These are phyloP conservation scores for Apteryx owenii DNA, from an alignment of 2,113 vertebrate species.

Conservation along the genomic window DNA sequence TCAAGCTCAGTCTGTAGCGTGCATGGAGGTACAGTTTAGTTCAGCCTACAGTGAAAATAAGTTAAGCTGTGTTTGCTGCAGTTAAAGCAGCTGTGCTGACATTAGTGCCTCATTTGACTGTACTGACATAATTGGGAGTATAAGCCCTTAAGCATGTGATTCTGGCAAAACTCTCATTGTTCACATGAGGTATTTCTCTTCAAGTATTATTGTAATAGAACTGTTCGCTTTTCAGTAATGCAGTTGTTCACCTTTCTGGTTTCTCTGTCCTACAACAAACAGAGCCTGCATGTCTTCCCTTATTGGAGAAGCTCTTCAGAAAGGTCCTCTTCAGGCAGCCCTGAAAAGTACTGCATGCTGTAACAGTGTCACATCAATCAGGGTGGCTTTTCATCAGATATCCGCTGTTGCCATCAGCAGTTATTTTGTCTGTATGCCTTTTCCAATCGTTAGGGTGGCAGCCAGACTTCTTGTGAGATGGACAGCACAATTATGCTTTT, in stretches of 20 bases:
- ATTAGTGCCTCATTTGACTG: background rate
- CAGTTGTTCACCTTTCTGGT: background rate
- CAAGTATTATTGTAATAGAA: background rate
- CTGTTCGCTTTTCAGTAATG: background rate
- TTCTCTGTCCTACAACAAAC: background rate
- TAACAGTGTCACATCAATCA: background rate
- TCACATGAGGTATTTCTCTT: background rate
- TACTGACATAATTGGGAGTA: background rate
- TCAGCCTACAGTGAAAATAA: background rate
- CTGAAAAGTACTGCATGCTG: background rate
- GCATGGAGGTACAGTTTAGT: accelerated
- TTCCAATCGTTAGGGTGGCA: background rate
- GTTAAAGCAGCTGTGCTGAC: background rate
- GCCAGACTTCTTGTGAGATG: background rate
- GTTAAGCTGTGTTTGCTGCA: background rate
- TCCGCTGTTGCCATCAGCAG: background rate
- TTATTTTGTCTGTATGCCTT: background rate
- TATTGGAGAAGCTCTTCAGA: background rate
- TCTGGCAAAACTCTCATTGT: background rate
- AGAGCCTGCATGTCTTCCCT: background rate
- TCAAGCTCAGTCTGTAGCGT: background rate
- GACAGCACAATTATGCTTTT: background rate
- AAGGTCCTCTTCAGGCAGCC: background rate
- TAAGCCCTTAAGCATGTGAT: background rate
- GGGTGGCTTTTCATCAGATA: background rate